Evolutionary conservation across 2,797 vertebrate genomes (phyloP).

Genomic region (Sardinella longiceps): DNA sequence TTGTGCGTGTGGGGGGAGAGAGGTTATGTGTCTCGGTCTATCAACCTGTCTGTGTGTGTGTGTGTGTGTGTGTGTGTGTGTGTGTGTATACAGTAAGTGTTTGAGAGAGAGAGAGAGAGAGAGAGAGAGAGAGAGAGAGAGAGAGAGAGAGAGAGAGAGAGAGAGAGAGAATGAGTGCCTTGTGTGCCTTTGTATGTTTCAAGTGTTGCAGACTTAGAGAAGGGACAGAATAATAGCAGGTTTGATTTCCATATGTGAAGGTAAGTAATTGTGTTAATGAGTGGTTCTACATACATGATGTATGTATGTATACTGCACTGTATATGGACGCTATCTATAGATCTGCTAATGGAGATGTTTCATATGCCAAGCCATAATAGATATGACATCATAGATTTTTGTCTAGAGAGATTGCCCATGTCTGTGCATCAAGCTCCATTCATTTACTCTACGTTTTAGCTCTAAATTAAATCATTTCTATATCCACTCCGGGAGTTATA

Average conservation of each 20-base stretch:
- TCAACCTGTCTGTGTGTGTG: not conserved
- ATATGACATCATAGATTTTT: constrained; percentile 1
- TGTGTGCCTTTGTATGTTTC: no score
- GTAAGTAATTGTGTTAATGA: not conserved
- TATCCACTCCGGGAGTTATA: constrained; percentile 10
- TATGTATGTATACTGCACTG: not conserved
- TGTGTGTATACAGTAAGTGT: no score
- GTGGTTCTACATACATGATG: not conserved
- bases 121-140: no score
- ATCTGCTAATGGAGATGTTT: not conserved
- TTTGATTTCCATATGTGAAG: not conserved
- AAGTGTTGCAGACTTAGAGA: no score
- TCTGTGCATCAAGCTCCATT: not conserved
- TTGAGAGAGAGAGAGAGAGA: not conserved
- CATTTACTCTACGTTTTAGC: not conserved
- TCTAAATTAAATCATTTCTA: not conserved
- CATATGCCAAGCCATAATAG: not conserved
- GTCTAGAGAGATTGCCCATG: not conserved
- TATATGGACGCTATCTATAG: not conserved
- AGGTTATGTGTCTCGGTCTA: no score
- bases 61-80: not conserved
- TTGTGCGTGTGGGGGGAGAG: no score
- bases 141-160: no score
- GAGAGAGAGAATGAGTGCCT: no score
- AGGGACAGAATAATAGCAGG: not conserved